These are phyloP conservation scores for Chiroxiphia lanceolata DNA, from an alignment of 2,797 vertebrate genomes.

Conservation along the genomic window DNA sequence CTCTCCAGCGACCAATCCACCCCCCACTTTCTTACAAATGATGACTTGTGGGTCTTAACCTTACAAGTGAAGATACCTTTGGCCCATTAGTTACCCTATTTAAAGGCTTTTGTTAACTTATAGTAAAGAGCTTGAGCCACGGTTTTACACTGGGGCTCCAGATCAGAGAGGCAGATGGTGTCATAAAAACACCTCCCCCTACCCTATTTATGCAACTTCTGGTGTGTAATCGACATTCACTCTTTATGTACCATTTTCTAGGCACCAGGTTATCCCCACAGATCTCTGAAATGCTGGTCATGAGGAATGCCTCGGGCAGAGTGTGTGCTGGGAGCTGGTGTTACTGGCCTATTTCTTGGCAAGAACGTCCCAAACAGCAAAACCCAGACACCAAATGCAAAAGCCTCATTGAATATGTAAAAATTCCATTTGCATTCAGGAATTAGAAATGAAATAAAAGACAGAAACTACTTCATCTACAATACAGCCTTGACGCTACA, in stretches of 20 bases:
- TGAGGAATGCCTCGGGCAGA: neutral
- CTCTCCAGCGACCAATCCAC: slow-evolving; percentile 60
- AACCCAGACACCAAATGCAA: neutral
- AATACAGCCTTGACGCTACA: neutral
- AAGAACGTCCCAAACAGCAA: neutral
- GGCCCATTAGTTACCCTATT: slow-evolving; percentile 66
- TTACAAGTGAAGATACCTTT: slow-evolving; percentile 62
- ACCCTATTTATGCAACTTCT: slow-evolving; percentile 21
- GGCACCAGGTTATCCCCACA: neutral
- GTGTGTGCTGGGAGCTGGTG: neutral
- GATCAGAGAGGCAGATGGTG: slow-evolving; percentile 64
- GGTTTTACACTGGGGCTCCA: slow-evolving; percentile 12
- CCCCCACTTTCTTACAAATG: slow-evolving; percentile 27
- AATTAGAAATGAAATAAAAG: neutral
- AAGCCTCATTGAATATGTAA: neutral
- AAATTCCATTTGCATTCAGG: neutral
- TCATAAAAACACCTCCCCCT: slow-evolving; percentile 7
- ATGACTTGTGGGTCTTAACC: slow-evolving; percentile 72
- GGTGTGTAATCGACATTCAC: neutral
- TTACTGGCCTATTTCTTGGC: neutral
- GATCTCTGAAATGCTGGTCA: neutral
- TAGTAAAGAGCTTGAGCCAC: neutral
- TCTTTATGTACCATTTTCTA: neutral
- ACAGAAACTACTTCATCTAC: neutral
- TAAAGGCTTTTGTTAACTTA: slow-evolving; percentile 60